phyloP scores from a whole-genome alignment of 2,797 vertebrate genomes.

The Poeciliopsis infans region DNA sequence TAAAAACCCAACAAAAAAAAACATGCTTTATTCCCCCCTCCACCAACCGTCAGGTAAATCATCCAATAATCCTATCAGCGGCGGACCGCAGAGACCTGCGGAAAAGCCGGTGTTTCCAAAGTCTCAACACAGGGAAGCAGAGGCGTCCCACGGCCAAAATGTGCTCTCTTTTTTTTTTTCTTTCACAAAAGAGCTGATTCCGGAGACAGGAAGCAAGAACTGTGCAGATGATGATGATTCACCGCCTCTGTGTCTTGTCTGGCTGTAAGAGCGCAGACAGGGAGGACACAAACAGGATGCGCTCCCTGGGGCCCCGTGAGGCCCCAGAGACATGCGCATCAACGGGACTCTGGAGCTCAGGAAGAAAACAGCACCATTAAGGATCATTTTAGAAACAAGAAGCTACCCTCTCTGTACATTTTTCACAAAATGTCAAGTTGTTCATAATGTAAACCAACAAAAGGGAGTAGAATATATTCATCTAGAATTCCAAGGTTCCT shows the following conservation, averaged over 20 bases:
- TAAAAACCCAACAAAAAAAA: too few relatives aligned
- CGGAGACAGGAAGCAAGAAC: conserved; percentile 28
- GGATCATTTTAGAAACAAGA: conserved; percentile 48
- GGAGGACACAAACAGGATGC: conserved; percentile 75
- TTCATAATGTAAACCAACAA: conserved; percentile 17
- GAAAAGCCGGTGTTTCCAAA: not conserved
- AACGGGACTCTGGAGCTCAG: conserved; percentile 54
- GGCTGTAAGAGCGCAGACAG: conserved; percentile 19
- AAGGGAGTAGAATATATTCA: not conserved
- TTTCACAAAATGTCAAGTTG: conserved; percentile 25
- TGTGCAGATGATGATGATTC: conserved; percentile 13
- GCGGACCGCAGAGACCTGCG: conserved; percentile 1
- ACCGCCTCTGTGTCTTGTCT: conserved; percentile 22
- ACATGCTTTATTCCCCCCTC: not conserved
- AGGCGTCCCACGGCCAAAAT: not conserved
- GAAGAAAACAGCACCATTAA: conserved; percentile 47
- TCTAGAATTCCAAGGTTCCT: not conserved
- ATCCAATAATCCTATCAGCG: not conserved
- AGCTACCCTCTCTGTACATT: conserved; percentile 25
- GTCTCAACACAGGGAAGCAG: not conserved
- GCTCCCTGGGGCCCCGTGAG: conserved; percentile 58
- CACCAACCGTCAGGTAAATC: conserved; percentile 43
- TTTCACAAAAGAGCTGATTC: not conserved
- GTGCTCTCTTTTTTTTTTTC: too few relatives aligned
- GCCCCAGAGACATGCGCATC: conserved; percentile 57